Evolutionary conservation across 1,140 invertebrate genomes (phyloP).

Genomic region (Lucilia cuprina): DNA sequence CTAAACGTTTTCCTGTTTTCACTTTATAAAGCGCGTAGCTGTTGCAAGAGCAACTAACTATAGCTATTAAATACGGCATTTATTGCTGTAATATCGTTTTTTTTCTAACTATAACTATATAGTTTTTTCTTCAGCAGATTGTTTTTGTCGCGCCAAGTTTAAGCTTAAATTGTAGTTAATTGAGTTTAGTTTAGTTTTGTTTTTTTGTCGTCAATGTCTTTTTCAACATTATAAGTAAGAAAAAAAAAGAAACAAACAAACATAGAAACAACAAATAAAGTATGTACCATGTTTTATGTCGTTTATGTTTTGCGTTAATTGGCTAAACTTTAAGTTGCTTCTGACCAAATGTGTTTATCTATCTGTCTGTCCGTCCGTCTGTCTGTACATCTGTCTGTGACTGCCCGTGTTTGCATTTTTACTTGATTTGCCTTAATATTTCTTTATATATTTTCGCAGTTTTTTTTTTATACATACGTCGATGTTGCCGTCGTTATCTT

Average conservation of each 20-base stretch:
- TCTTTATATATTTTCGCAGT: not conserved
- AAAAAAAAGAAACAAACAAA: not conserved
- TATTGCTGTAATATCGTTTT: not conserved
- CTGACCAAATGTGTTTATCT: constrained; percentile 6
- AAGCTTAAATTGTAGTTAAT: constrained; percentile 12
- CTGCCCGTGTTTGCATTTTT: not conserved
- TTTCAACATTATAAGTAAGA: not conserved
- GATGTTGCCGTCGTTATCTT: not conserved
- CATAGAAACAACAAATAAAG: not conserved
- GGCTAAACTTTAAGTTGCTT: constrained; percentile 27
- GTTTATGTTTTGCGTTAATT: constrained; percentile 34
- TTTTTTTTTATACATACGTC: not conserved
- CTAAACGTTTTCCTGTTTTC: not conserved
- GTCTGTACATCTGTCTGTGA: too few species aligned
- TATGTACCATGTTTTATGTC: constrained; percentile 23
- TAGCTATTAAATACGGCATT: not conserved
- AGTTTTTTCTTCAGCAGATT: too few species aligned
- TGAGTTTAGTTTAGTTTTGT: not conserved
- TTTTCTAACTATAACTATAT: not conserved
- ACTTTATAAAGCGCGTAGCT: not conserved
- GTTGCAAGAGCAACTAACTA: too few species aligned
- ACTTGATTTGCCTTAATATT: not conserved
- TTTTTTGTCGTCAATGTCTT: not conserved
- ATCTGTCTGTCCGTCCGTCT: not conserved
- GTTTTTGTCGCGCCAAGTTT: not conserved